A percentile compares a stretch with the other conserved stretches of the same genome.
Evolutionary conservation across 2,888 invertebrate genomes (phyloP).

Genomic region (Crematogaster levior): DNA sequence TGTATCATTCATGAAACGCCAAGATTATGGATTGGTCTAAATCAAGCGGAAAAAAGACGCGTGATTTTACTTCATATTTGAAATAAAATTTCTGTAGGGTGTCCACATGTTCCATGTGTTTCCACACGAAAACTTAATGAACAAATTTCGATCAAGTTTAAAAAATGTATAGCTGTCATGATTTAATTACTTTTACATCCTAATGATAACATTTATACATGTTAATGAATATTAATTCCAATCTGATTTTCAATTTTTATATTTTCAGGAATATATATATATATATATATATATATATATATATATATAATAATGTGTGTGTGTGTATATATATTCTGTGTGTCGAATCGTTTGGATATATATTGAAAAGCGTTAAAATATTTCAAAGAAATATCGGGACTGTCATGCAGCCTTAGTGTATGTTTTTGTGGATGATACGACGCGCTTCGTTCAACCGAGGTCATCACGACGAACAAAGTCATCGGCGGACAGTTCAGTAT

Average conservation of each 20-base stretch:
- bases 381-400: no score
- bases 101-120: background rate
- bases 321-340: no score
- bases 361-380: no score
- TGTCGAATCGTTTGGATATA: no score
- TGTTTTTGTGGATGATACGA: no score
- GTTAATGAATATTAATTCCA: background rate
- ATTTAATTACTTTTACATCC: background rate
- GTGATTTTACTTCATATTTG: constrained; percentile 30
- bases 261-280: background rate
- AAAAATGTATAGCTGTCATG: background rate
- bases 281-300: background rate
- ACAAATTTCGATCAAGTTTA: background rate
- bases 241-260: background rate
- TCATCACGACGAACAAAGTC: no score
- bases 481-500: no score
- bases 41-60: constrained; percentile 35
- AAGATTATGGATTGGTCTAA: constrained; percentile 43
- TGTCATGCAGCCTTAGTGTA: no score
- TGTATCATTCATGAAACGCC: constrained; percentile 35
- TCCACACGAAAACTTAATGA: background rate
- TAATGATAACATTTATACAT: background rate
- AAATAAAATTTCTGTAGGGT: constrained; percentile 31
- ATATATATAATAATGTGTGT: no score
- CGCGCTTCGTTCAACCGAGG: no score